Percentiles rank a stretch among this genome's conserved stretches.
These are phyloP conservation scores for Drosophila fungiperda DNA, from an alignment of 2,888 invertebrate species.

Conservation along the genomic window DNA sequence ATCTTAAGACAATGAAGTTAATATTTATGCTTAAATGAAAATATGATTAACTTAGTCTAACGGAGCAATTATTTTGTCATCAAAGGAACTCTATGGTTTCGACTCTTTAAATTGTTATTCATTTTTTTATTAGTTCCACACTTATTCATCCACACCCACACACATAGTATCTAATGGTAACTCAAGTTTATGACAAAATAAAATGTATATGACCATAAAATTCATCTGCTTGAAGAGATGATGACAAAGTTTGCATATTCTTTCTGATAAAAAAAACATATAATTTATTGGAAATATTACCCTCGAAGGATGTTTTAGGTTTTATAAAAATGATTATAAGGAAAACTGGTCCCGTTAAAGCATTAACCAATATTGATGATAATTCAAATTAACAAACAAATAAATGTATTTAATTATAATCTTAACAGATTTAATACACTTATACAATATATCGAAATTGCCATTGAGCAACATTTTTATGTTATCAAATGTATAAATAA, in stretches of 20 bases:
- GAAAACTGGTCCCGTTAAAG: constrained; percentile 54
- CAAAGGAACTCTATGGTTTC: constrained; percentile 54
- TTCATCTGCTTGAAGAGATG: constrained; percentile 1
- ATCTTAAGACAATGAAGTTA: constrained; percentile 29
- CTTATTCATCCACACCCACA: not conserved
- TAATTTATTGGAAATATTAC: not conserved
- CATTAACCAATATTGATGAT: constrained; percentile 5
- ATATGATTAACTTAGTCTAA: constrained; percentile 34
- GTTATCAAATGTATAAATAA: constrained; percentile 8
- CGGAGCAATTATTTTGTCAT: constrained; percentile 39
- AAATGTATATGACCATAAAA: constrained; percentile 19
- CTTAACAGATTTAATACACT: constrained; percentile 1
- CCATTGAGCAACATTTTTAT: constrained; percentile 51
- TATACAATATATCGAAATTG: constrained; percentile 1
- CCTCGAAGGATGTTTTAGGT: not conserved
- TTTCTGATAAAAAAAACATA: not conserved
- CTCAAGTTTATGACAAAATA: constrained; percentile 27
- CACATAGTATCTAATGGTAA: constrained; percentile 21
- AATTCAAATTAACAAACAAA: not conserved
- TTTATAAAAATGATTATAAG: constrained; percentile 16
- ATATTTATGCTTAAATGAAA: constrained; percentile 10
- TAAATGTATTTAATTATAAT: constrained; percentile 5
- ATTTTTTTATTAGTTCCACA: constrained; percentile 23
- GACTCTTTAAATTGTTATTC: constrained; percentile 13
- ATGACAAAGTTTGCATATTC: constrained; percentile 6